Base-by-base conservation (phyloP, 1,140 invertebrate genomes). In the Drosophila kohkoa region DNA sequence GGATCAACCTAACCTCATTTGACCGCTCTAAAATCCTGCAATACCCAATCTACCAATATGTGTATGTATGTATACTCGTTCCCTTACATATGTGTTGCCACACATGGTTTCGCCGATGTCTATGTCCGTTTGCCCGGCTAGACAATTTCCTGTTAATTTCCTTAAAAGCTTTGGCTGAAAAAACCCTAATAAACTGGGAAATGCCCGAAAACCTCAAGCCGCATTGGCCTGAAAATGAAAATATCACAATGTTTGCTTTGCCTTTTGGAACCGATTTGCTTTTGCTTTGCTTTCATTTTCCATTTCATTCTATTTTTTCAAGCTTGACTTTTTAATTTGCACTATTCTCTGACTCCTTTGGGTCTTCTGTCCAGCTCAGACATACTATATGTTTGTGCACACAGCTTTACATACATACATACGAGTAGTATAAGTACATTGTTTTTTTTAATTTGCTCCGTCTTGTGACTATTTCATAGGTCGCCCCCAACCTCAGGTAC, bases 401-500 rank as follows among this genome's bases (percentile, higher is more conserved):
- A 11, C 35, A 38, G 1, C 3, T 10, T 38, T 10, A 38, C 6
- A 3, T 3, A 38, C 35, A 38, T 30, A 41, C 38, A 30, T 28
- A 5, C 30, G 41, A 16, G 16, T 16, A 25, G 6, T 49, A 69
- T 62, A 55, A 69, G 65, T 49, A 54, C 63, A 75, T 69, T 49
- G 35, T 70, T 46, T 68, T 46, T 30, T 16, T 13, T 45, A 16
- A 30, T 38, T 7, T 49, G 41, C 41, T 6, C 38, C 63, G 25
- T 55, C 13, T 59, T 54, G 45, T 62, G 57, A 62, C 58, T 64
- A 43, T 35, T 59, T 41, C 45, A 67, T 77, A 94, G 95, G 94
- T 93, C 95, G 95, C 13, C 95, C 95, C 3, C 94, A 95, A 87
- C 95, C 95, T 1, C 93, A 94, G 65, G 95, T 95, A 10, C 93